Evolutionary conservation across 2,888 invertebrate genomes (phyloP), one percentile per base, ranked within the genome.

Genomic region (Apodemia hepburni): DNA sequence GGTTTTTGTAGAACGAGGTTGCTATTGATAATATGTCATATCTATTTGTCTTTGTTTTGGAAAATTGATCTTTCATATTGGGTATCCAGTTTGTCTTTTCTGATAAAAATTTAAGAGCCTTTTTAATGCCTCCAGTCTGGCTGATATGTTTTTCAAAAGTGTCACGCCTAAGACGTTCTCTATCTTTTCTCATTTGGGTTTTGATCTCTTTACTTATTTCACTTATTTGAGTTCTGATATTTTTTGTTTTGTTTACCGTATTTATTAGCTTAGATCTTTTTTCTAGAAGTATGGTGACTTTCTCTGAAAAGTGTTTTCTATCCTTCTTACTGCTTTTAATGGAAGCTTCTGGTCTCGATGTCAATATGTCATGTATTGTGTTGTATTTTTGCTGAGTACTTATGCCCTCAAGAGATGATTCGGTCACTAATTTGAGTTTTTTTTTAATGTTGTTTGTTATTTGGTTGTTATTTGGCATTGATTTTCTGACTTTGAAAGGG

Each of bases 191-290:
- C 35, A 64, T 61, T 18, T 61, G 29, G 11, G 9, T 17, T 45
- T 62, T 64, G 38, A 64, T 64, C 45, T 65, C 17, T 65, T 67
- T 65, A 58, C 64, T 67, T 61, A 63, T 12, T 35, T 65, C 54
- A 3, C 38, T 27, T 63, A 64, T 67, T 64, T 67, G 6, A 27
- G 45, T 17, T n/a, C 61, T 65, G 2, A 59, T 62, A 12, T 4
- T 17, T 64, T 60, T 61, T 8, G 61, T 61, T 57, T 65, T 65
- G 18, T 51, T 60, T 12, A n/a, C 22, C n/a, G 47, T 59, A 1
- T 22, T 61, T 7, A 65, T 63, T 54, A 63, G 18, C 58, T 60
- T 58, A 1, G 6, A 12, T 22, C 57, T 65, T 57, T 61, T 58
- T n/a, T 60, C 49, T 47, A 61, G 17, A 4, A 65, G 57, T 49